Evolutionary conservation across 2,113 vertebrate genomes (phyloP), one percentile per base, ranked within the genome.

Genomic region (Oncorhynchus mykiss): DNA sequence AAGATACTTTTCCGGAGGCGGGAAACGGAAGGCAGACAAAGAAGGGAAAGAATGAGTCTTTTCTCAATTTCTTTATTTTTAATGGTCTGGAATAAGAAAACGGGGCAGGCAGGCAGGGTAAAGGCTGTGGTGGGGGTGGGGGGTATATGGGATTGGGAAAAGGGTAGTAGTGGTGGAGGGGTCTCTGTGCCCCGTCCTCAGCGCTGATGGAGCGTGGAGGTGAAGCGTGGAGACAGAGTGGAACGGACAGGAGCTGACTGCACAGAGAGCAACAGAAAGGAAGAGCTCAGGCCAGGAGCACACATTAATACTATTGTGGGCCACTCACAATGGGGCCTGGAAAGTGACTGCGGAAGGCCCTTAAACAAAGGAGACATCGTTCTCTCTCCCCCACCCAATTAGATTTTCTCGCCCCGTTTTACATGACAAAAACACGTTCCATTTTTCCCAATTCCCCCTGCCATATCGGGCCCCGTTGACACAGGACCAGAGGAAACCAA

Each of bases 221-320:
- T 90, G 91, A 93, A 92, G 92, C 88, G 72, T 87, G 87, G 84
- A 92, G 92, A 92, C 89, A 88, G 91, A 94, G 90, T 93, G 94
- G 95, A 96, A 95, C 91, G 89, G 94, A 94, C 89, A 93, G 92
- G 92, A 87, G 76, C 93, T 93, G 93, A 94, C 92, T 93, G 93
- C 91, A 91, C 27, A 5, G 83, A 90, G 76, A 84, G 83, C 83
- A 75, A 78, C 77, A 88, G 93, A 93, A 92, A 93, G 91, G 93
- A 91, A 83, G 84, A 83, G 83, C 73, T 82, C 78, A 78, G 91
- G 85, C 89, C 88, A 87, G 83, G 87, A 88, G 90, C 92, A 91
- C 93, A 92, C 93, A 94, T 93, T 93, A 94, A 95, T 92, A 90
- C 94, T 90, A 93, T 94, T 96, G 94, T 95, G 84, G 87, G 77